Percentiles rank a stretch among this genome's conserved stretches.
These are phyloP conservation scores for Hemithea aestivaria DNA, from an alignment of 2,888 invertebrate species.

Conservation along the genomic window DNA sequence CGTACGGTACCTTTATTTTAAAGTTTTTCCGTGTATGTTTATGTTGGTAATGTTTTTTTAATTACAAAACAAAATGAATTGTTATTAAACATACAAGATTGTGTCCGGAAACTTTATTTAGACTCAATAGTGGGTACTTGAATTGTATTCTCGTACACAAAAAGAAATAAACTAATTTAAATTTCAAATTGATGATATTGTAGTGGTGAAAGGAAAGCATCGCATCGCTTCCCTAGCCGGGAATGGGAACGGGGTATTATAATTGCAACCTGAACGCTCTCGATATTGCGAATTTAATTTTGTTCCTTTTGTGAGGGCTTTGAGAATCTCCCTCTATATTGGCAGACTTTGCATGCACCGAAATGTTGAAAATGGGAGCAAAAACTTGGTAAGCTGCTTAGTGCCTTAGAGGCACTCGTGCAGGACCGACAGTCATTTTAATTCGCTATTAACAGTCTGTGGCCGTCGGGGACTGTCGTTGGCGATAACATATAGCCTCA, in stretches of 20 bases:
- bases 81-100: too few species aligned
- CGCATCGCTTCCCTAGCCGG: constrained; percentile 10
- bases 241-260: constrained; percentile 19
- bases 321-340: constrained; percentile 15
- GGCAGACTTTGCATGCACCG: constrained; percentile 18
- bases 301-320: constrained; percentile 13
- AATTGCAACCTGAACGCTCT: constrained; percentile 19
- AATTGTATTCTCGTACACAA: too few species aligned
- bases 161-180: too few species aligned
- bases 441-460: constrained; percentile 30
- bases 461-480: constrained; percentile 9
- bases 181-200: too few species aligned
- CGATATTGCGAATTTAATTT: constrained; percentile 22
- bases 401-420: constrained; percentile 20
- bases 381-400: constrained; percentile 32
- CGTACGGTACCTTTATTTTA: too few species aligned
- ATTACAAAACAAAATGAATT: too few species aligned
- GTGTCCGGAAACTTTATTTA: too few species aligned
- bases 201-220: neutral
- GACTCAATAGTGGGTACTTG: too few species aligned
- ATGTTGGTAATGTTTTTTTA: too few species aligned
- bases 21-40: too few species aligned
- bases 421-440: constrained; percentile 24
- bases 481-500: constrained; percentile 3
- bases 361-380: constrained; percentile 20